Evolutionary conservation across 2,113 vertebrate species (phyloP).

Genomic region (Ondatra zibethicus): DNA sequence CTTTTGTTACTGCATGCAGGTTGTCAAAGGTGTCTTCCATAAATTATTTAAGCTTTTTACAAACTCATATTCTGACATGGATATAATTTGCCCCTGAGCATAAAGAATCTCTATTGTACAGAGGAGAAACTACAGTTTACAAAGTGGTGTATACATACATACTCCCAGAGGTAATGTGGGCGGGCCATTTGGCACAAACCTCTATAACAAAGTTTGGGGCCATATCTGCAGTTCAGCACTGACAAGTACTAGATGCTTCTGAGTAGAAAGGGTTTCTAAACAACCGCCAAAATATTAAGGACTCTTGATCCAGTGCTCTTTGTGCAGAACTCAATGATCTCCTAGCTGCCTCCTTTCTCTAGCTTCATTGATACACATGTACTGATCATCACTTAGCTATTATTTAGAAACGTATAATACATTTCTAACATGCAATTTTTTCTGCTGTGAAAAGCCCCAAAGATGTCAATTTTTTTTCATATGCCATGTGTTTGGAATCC

Average conservation of each 20-base stretch:
- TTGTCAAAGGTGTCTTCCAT: neutral
- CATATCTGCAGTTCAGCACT: neutral
- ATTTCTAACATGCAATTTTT: constrained; percentile 12
- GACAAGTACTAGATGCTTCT: neutral
- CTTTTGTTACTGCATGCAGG: neutral
- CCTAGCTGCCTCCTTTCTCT: neutral
- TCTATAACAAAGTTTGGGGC: neutral
- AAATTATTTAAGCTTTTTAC: neutral
- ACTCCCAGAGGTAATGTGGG: neutral
- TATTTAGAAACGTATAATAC: neutral
- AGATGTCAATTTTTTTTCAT: neutral
- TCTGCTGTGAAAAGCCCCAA: neutral
- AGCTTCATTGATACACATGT: neutral
- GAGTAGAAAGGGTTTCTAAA: constrained; percentile 21
- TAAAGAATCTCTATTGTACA: constrained; percentile 20
- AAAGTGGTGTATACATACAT: neutral
- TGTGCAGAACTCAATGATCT: neutral
- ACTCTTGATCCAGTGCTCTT: neutral
- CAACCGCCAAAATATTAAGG: neutral
- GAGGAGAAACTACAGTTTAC: neutral
- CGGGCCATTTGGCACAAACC: neutral
- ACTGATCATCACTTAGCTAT: neutral
- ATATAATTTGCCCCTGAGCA: constrained; percentile 13
- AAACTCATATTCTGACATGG: neutral
- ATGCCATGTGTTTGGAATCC: too few species aligned